Percentiles rank a stretch among this genome's conserved stretches.
These are phyloP conservation scores for Pectinophora gossypiella DNA, from an alignment of 1,140 invertebrate species.

Conservation along the genomic window DNA sequence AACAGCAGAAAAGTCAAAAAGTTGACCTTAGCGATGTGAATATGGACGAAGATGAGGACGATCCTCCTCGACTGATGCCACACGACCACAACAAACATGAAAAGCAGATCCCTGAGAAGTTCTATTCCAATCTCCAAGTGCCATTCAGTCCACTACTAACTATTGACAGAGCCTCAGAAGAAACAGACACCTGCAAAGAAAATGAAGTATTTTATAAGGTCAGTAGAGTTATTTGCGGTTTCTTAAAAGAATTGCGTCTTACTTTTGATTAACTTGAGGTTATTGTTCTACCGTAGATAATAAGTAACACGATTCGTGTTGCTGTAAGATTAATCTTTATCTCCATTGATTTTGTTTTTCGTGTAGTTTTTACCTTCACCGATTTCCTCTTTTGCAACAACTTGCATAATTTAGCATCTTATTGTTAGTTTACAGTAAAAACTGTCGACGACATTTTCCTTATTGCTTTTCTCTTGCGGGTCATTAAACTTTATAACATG, in stretches of 20 bases:
- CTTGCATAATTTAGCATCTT: too few species aligned
- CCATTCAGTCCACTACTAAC: slow-evolving; percentile 46
- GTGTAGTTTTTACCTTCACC: too few species aligned
- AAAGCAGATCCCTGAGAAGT: slow-evolving; percentile 50
- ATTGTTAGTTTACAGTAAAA: too few species aligned
- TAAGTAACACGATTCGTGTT: too few species aligned
- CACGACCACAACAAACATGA: slow-evolving; percentile 30
- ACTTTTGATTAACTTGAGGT: too few species aligned
- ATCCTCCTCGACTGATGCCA: slow-evolving; percentile 25
- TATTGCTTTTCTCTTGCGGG: too few species aligned
- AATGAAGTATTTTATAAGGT: slow-evolving; percentile 61
- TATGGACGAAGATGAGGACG: slow-evolving; percentile 61
- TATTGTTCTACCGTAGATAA: too few species aligned
- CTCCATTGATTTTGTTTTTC: too few species aligned
- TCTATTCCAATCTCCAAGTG: slow-evolving; percentile 56
- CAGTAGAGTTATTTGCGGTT: slow-evolving; percentile 12
- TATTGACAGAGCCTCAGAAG: slow-evolving; percentile 42
- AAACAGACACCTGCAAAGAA: slow-evolving; percentile 51
- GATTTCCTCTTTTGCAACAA: too few species aligned
- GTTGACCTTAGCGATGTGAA: slow-evolving; percentile 60
- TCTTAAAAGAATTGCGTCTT: background rate
- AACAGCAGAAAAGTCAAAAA: slow-evolving; percentile 32
- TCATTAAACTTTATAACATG: too few species aligned
- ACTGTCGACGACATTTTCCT: too few species aligned
- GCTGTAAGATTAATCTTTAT: too few species aligned